Evolutionary conservation across 2,888 invertebrate genomes (phyloP).

Genomic region (Thecophora atra): DNA sequence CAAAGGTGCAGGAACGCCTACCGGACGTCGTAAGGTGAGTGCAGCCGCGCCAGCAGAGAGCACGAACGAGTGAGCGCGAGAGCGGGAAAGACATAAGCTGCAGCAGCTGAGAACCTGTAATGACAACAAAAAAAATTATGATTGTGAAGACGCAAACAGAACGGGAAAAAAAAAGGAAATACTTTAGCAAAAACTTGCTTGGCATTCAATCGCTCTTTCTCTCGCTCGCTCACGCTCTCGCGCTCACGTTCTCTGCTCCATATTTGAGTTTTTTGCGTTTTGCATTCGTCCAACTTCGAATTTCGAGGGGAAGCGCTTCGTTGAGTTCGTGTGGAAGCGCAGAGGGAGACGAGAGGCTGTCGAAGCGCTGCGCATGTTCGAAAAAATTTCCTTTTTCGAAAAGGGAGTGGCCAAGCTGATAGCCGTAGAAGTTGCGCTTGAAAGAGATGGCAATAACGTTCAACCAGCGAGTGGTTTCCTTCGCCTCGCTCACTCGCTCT

Average conservation of each 20-base stretch:
- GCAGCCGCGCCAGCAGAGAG: slow-evolving; percentile 26
- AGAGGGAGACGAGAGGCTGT: slow-evolving; percentile 2
- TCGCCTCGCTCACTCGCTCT: no score
- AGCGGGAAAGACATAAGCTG: no score
- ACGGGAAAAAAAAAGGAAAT: no score
- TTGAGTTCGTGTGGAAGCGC: not conserved
- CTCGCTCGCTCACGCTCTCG: not conserved
- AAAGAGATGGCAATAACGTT: not conserved
- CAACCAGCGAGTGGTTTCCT: not conserved
- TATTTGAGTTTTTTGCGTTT: not conserved
- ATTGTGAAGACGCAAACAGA: no score
- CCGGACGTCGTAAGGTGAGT: slow-evolving; percentile 67
- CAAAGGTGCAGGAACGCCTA: slow-evolving; percentile 66
- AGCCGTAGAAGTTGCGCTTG: not conserved
- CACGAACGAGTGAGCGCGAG: not conserved
- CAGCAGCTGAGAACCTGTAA: no score
- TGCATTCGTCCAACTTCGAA: not conserved
- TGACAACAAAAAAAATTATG: no score
- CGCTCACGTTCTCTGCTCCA: not conserved
- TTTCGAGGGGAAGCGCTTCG: not conserved
- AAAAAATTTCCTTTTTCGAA: slow-evolving; percentile 19
- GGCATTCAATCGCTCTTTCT: not conserved
- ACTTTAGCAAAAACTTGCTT: no score
- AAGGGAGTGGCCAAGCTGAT: slow-evolving; percentile 23
- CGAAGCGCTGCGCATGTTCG: slow-evolving; percentile 30